Base-by-base conservation (phyloP, 1,140 invertebrate genomes). In the Hesperophylax magnus region DNA sequence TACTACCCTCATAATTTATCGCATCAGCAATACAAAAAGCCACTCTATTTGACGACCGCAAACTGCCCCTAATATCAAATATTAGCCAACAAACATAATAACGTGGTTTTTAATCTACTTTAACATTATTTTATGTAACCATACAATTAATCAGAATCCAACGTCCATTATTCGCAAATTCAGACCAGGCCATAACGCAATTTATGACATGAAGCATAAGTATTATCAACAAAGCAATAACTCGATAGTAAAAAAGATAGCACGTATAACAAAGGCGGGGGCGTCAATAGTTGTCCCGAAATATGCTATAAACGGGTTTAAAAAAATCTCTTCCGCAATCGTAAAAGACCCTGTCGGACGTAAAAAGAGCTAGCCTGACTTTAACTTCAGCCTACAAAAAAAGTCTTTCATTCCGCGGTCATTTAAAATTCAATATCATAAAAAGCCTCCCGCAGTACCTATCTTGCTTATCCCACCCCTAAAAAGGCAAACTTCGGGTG, bases 371-470 rank as follows among this genome's bases (percentile, higher is more conserved):
- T 18, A 20, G 53, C 47, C 52, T 9, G 18, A 7, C 5, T 31
- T 65, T 67, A 20, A 65, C 61, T 65, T 65, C 39, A 4, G 22
- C 18, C 15, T 18, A 24, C 47, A 20, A 53, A 72, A 71, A 65
- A 61, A 72, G 22, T 22, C 52, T 54, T 54, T 24, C 69, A 53
- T 52, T 52, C 69, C 17, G 20, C 39, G 78, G 65, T 72, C 69
- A 82, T 82, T 82, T 79, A 79, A 79, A 82, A 82, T 82, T 82
- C 81, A 82, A 82, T 82, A 82, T 82, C 77, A 69, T 82, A 79
- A 77, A 76, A 75, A 65, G 77, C 39, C 56, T 24, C 61, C 60
- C 39, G 39, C 75, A 63, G 56, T 58, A 60, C 63, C 54, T 61
- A 61, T 76, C 58, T 76, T 76, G 22, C 56, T 8, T 60, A 76